Conservation (phyloP, 2,888 invertebrate species). For the Cheilosia vernalis region DNA sequence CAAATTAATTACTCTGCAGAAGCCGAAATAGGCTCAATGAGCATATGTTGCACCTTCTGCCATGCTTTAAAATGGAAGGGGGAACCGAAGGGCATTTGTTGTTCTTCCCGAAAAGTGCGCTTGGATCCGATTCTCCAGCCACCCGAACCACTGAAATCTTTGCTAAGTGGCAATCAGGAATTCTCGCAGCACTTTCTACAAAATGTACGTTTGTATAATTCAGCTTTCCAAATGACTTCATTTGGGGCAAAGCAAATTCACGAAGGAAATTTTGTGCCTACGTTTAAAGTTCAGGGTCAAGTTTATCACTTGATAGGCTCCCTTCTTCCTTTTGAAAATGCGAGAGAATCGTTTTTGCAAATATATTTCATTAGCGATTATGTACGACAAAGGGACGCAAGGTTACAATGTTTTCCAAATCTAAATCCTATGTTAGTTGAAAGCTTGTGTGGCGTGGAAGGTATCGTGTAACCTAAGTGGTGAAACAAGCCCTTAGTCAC, state of each 20-base stretch:
- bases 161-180: constrained; percentile 5
- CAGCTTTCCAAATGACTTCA: constrained; percentile 13
- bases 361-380: constrained; percentile 6
- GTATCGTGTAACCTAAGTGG: no score
- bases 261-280: not conserved
- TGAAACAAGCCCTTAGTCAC: no score
- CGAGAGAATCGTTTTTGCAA: not conserved
- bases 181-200: not conserved
- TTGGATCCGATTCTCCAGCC: no score
- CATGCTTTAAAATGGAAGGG: no score
- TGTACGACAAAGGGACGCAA: not conserved
- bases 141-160: no score
- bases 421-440: not conserved
- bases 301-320: constrained; percentile 9
- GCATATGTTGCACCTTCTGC: no score
- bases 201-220: not conserved
- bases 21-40: no score
- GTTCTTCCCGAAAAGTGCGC: no score
- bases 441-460: no score
- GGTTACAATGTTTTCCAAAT: not conserved
- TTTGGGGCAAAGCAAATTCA: constrained; percentile 5
- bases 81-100: no score
- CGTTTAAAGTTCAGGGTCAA: constrained; percentile 17
- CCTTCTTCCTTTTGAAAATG: not conserved
- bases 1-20: no score